phyloP scores from a whole-genome alignment of 2,113 vertebrate genomes.

The Nothobranchius furzeri region DNA sequence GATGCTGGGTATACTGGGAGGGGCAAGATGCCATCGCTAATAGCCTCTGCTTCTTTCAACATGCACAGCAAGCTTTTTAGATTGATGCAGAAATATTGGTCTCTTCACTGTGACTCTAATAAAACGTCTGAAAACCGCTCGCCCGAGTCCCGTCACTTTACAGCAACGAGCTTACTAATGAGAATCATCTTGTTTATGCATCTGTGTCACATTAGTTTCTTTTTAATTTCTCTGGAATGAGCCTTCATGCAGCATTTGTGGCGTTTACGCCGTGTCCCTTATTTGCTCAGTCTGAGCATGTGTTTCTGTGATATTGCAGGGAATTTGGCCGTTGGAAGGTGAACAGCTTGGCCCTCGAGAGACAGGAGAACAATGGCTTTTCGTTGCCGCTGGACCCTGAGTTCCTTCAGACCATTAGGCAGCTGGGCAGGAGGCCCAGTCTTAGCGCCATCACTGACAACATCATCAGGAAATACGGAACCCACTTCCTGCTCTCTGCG shows the following conservation, averaged over 20 bases:
- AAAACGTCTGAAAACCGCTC: constrained; percentile 2
- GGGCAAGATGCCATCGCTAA: constrained; percentile 17
- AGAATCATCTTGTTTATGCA: background rate
- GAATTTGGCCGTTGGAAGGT: constrained; percentile 88
- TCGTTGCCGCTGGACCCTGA: constrained; percentile 82
- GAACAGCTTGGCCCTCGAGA: constrained; percentile 84
- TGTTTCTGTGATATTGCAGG: constrained; percentile 73
- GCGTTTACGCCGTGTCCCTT: constrained; percentile 14
- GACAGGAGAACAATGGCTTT: constrained; percentile 81
- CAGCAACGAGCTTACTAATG: constrained; percentile 34
- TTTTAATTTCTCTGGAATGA: constrained; percentile 5
- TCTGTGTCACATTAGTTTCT: background rate
- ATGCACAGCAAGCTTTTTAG: constrained; percentile 21
- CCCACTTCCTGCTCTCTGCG: constrained; percentile 83
- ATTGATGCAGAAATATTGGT: background rate
- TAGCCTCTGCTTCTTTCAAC: background rate
- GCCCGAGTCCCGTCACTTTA: background rate
- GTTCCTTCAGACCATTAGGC: constrained; percentile 83
- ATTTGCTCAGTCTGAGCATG: constrained; percentile 27
- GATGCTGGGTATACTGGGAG: constrained; percentile 25
- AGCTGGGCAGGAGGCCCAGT: constrained; percentile 82
- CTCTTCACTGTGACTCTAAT: constrained; percentile 10
- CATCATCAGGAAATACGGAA: constrained; percentile 84
- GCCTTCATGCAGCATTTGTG: constrained; percentile 16
- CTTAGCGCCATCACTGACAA: constrained; percentile 79